Evolutionary conservation across 64 coral and sea anemone species (phyloP).

Genomic region (Anthopleura sola): DNA sequence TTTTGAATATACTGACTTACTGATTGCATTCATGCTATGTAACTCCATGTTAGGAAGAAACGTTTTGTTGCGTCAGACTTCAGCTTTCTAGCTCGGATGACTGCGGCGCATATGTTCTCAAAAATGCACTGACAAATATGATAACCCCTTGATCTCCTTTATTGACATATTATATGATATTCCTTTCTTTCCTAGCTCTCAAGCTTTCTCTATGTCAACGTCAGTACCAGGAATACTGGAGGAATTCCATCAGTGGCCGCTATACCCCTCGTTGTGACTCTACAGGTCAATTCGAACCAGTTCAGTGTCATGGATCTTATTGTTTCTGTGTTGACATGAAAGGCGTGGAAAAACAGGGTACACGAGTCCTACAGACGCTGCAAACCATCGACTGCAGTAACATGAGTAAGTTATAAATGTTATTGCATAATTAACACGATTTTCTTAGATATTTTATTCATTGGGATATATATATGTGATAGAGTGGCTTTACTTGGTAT

Average conservation of each 20-base stretch:
- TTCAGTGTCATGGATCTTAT: constrained; percentile 44
- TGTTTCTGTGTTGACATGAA: constrained; percentile 52
- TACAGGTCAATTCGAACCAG: constrained; percentile 34
- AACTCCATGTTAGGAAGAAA: no score
- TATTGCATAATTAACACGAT: background rate
- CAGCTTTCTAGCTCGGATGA: no score
- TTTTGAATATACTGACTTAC: no score
- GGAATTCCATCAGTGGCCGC: constrained; percentile 45
- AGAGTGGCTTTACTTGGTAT: no score
- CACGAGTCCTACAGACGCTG: constrained; percentile 12
- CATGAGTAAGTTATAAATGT: background rate
- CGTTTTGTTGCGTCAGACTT: no score
- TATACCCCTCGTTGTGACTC: constrained; percentile 52
- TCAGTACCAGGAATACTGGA: constrained; percentile 69
- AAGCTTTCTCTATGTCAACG: constrained; percentile 53
- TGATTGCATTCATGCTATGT: no score
- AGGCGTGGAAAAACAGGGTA: constrained; percentile 30
- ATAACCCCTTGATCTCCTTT: no score
- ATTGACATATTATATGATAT: no score
- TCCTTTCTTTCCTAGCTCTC: background rate
- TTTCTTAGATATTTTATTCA: no score
- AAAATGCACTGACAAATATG: no score
- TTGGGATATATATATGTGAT: no score
- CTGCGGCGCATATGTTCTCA: no score
- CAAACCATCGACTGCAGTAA: constrained; percentile 11